phyloP scores from a whole-genome alignment of 2,888 invertebrate genomes.

The Deilephila elpenor region DNA sequence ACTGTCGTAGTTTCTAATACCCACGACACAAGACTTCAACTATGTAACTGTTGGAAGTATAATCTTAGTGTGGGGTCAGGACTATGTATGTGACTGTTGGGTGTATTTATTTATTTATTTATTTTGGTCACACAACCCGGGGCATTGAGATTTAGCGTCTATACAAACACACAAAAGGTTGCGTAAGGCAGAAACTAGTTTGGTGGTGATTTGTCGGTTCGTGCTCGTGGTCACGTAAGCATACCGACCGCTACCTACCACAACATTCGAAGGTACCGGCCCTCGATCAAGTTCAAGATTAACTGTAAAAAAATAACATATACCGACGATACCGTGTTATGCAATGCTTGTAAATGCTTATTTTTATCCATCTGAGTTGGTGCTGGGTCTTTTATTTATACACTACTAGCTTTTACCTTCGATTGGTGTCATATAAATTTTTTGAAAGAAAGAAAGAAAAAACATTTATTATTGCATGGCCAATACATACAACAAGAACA shows the following conservation, averaged over 20 bases:
- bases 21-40: neutral
- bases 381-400: neutral
- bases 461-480: no score
- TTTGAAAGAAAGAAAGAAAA: no score
- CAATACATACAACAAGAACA: no score
- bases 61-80: no score
- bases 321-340: neutral
- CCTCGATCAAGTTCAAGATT: constrained; percentile 25
- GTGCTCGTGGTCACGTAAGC: constrained; percentile 48
- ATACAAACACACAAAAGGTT: neutral
- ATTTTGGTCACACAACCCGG: neutral
- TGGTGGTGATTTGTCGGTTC: constrained; percentile 30
- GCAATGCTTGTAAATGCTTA: neutral
- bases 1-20: no score
- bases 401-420: no score
- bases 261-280: constrained; percentile 17
- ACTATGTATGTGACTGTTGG: neutral
- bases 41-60: neutral
- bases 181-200: constrained; percentile 12
- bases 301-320: constrained; percentile 1
- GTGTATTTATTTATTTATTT: neutral
- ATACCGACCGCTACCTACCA: constrained; percentile 28
- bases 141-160: neutral
- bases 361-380: neutral
- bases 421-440: no score